phyloP scores from a whole-genome alignment of 2,113 vertebrate species.

The Upupa epops region DNA sequence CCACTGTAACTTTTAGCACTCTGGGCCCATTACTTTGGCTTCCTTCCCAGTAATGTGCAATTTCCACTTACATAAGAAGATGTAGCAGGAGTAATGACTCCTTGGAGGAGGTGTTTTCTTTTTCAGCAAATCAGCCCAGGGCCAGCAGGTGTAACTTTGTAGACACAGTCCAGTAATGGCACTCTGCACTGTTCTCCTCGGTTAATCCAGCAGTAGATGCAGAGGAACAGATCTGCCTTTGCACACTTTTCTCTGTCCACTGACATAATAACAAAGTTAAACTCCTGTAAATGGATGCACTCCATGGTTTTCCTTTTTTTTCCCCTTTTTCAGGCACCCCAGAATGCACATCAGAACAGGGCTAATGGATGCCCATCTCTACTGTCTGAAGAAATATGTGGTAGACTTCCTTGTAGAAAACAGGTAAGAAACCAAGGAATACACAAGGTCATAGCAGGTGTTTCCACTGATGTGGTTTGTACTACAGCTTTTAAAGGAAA shows the following conservation, averaged over 20 bases:
- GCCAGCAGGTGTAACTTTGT: constrained; percentile 59
- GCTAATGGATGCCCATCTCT: constrained; percentile 95
- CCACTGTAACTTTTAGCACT: constrained; percentile 65
- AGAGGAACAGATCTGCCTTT: background rate
- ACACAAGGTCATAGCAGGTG: background rate
- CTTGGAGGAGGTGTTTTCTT: constrained; percentile 58
- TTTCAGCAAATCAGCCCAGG: constrained; percentile 47
- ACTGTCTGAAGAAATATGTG: constrained; percentile 95
- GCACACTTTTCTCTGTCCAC: background rate
- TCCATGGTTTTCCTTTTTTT: background rate
- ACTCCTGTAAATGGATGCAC: background rate
- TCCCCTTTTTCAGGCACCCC: constrained; percentile 81
- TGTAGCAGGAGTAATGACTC: constrained; percentile 60
- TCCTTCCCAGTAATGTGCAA: constrained; percentile 65
- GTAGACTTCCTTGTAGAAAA: constrained; percentile 93
- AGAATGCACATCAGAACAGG: constrained; percentile 94
- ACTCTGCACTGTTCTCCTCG: background rate
- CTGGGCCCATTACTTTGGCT: constrained; percentile 66
- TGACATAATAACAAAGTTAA: background rate
- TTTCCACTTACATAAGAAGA: constrained; percentile 68
- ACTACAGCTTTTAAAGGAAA: background rate
- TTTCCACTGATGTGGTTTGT: background rate
- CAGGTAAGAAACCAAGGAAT: constrained; percentile 79
- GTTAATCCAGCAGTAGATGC: background rate
- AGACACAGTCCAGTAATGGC: constrained; percentile 9